Conservation (phyloP, 2,113 vertebrate genomes). For the Syngnathus floridae region DNA sequence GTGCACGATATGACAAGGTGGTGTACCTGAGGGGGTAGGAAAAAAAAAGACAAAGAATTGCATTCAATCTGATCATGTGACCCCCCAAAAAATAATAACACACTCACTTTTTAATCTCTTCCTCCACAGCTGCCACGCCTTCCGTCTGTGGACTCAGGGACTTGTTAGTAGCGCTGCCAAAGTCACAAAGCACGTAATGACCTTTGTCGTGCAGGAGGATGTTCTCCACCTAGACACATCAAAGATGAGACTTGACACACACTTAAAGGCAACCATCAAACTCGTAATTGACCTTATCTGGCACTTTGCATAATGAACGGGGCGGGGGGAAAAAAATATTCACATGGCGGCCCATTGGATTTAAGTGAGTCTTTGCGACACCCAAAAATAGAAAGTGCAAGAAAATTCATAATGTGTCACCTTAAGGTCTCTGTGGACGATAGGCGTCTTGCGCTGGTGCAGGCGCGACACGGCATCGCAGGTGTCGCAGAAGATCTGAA, state of each 20-base stretch:
- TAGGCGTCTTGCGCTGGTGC: slow-evolving; percentile 90
- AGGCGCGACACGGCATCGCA: slow-evolving; percentile 90
- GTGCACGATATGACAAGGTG: slow-evolving; percentile 92
- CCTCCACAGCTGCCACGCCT: slow-evolving; percentile 88
- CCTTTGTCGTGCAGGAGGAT: slow-evolving; percentile 94
- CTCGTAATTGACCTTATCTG: not conserved
- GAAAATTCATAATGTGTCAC: slow-evolving; percentile 57
- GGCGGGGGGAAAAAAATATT: not conserved
- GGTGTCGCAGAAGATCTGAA: slow-evolving; percentile 96
- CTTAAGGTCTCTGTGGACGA: slow-evolving; percentile 95
- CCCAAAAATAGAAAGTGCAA: not conserved
- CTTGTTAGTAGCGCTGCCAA: slow-evolving; percentile 94
- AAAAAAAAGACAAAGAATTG: not conserved
- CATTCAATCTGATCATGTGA: not conserved
- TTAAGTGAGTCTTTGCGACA: not conserved
- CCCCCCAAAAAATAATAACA: not conserved
- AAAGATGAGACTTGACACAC: slow-evolving; percentile 1
- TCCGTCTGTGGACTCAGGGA: slow-evolving; percentile 93
- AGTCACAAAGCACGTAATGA: slow-evolving; percentile 97
- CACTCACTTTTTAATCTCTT: slow-evolving; percentile 95
- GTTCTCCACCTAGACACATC: slow-evolving; percentile 84
- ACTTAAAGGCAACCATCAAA: not conserved
- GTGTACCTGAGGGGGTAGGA: slow-evolving; percentile 83
- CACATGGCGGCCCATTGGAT: not conserved
- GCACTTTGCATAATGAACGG: slow-evolving; percentile 3